phyloP scores from a whole-genome alignment of 2,113 vertebrate genomes.

The Ciconia boyciana region DNA sequence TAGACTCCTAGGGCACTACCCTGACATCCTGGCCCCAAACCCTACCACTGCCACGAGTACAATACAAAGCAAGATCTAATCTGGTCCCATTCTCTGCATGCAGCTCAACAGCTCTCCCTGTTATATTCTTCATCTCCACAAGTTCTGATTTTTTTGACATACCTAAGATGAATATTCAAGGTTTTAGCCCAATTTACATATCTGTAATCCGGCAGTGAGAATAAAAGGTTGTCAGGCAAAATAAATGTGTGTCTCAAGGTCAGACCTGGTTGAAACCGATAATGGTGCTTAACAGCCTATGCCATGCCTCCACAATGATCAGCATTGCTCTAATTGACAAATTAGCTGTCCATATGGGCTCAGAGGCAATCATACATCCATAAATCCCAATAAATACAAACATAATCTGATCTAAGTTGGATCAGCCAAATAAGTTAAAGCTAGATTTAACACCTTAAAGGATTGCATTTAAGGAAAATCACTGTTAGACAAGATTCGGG shows the following conservation, averaged over 20 bases:
- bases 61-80: not conserved
- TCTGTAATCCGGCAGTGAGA: conserved; percentile 64
- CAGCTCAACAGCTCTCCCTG: not conserved
- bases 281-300: conserved; percentile 63
- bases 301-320: conserved; percentile 54
- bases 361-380: conserved; percentile 71
- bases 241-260: conserved; percentile 72
- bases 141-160: not conserved
- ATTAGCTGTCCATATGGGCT: conserved; percentile 72
- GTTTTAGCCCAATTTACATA: conserved; percentile 61
- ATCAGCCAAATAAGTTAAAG: conserved; percentile 72
- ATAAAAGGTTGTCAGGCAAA: conserved; percentile 71
- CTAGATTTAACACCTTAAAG: conserved; percentile 68
- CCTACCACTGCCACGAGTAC: not conserved
- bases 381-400: conserved; percentile 76
- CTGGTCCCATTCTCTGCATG: not conserved
- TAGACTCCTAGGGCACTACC: not conserved
- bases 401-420: conserved; percentile 76
- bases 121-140: conserved; percentile 40
- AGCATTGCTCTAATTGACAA: conserved; percentile 74
- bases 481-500: conserved; percentile 25
- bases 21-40: not conserved
- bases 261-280: conserved; percentile 67
- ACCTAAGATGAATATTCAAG: conserved; percentile 69
- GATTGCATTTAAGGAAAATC: conserved; percentile 58